Evolutionary conservation across 2,797 vertebrate species (phyloP), one percentile per base, ranked within the genome.

Genomic region (Microchirus variegatus): DNA sequence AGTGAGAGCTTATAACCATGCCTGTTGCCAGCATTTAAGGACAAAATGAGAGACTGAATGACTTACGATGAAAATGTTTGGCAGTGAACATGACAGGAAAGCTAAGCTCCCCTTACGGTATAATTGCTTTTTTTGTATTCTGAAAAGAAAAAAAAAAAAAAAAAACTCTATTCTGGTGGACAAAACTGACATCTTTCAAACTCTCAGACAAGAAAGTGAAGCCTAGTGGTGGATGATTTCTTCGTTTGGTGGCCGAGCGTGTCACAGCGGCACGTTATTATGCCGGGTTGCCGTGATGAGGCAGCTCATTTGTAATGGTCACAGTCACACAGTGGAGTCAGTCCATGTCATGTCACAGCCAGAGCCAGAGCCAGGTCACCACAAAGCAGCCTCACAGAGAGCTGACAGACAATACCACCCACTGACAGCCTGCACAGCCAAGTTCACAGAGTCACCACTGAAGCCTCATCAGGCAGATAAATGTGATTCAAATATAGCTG

Each of bases 291-390:
- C 92, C 91, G 14, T 86, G 94, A 0, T 86, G 92, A 56, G 93
- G 94, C 48, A 86, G 87, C 26, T 94, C 95, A 73, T 94, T 91
- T 75, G 92, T 93, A 82, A 59, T 90, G 22, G 62, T 95, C 67
- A 94, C 19, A 22, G 19, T 22, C 89, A 89, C 89, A 89, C 13
- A 12, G 56, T 63, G 53, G 49, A 55, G 60, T 70, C 49, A 88
- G 85, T 57, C 92, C 31, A 31, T 31, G 31, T 31, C 90, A 68
- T 91, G 89, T 67, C 93, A 90, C 82, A 93, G 55, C 8, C 46
- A 4, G 5, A 31, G 31, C 8, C 46, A 4, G 5, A 31, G 31
- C 31, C 31, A 3, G 48, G 36, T 44, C 38, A n/a, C 10, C 71
- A 85, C 69, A 78, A 66, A 51, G 62, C 48, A 4, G 49, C 59